Evolutionary conservation across 2,888 invertebrate species (phyloP).

Genomic region (Leptinotarsa rubiginosa): DNA sequence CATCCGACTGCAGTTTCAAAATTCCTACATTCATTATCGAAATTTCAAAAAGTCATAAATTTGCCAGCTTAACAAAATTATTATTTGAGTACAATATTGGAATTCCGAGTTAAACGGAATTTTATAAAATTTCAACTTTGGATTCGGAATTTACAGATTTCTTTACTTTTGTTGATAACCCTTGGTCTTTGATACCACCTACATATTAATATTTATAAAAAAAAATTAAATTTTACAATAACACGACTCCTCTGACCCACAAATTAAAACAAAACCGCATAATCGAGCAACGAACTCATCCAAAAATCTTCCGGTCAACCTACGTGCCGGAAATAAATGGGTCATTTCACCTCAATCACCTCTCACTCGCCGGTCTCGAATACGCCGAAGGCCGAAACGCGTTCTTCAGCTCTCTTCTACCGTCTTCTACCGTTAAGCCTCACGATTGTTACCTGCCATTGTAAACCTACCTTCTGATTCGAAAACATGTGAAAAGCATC

Average conservation of each 20-base stretch:
- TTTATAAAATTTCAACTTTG: no score
- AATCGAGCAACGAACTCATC: slow-evolving; percentile 17
- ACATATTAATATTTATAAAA: no score
- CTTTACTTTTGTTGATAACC: no score
- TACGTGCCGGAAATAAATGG: slow-evolving; percentile 38
- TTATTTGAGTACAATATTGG: no score
- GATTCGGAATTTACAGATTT: no score
- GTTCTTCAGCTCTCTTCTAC: slow-evolving; percentile 25
- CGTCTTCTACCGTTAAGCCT: slow-evolving; percentile 23
- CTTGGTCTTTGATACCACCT: no score
- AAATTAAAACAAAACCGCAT: slow-evolving; percentile 19
- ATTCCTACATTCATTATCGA: no score
- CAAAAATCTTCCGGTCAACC: slow-evolving; percentile 30
- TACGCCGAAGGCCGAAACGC: slow-evolving; percentile 27
- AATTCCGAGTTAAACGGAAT: no score
- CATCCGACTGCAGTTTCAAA: no score
- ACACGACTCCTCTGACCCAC: slow-evolving; percentile 12
- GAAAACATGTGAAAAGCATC: slow-evolving; percentile 35
- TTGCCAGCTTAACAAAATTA: no score
- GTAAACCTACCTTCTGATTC: slow-evolving; percentile 36
- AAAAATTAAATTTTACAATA: not conserved
- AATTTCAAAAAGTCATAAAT: no score
- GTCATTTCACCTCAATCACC: slow-evolving; percentile 29
- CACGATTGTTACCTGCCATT: slow-evolving; percentile 31
- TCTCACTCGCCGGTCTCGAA: slow-evolving; percentile 24